Evolutionary conservation across 1,140 invertebrate genomes (phyloP).

Genomic region (Apolygus lucorum): DNA sequence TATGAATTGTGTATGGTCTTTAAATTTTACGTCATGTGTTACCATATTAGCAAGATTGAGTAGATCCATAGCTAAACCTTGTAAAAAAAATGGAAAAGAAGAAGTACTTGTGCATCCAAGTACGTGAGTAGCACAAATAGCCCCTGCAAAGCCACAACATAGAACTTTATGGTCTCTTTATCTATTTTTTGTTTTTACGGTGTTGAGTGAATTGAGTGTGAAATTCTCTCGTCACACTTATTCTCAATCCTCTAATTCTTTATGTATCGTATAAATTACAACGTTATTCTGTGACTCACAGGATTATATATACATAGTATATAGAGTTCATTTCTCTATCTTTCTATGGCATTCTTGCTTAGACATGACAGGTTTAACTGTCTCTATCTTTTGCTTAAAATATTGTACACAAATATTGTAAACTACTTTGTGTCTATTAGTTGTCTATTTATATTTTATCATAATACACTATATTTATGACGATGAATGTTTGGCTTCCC

Average conservation of each 20-base stretch:
- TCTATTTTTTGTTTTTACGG: conserved; percentile 17
- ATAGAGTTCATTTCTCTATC: conserved; percentile 26
- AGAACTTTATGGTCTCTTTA: conserved; percentile 21
- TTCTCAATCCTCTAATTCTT: conserved; percentile 23
- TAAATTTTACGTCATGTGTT: conserved; percentile 29
- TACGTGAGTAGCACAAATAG: conserved; percentile 31
- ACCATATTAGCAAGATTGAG: conserved; percentile 28
- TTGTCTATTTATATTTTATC: conserved; percentile 28
- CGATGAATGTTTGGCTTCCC: conserved; percentile 32
- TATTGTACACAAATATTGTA: conserved; percentile 27
- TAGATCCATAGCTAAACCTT: conserved; percentile 24
- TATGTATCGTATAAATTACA: conserved; percentile 26
- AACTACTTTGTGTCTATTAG: conserved; percentile 29
- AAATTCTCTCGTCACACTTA: conserved; percentile 17
- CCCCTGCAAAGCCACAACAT: conserved; percentile 24
- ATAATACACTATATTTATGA: conserved; percentile 25
- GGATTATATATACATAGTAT: conserved; percentile 10
- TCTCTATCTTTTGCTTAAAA: conserved; percentile 26
- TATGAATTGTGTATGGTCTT: conserved; percentile 28
- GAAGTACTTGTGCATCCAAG: conserved; percentile 32
- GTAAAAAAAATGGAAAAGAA: background rate
- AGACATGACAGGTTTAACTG: conserved; percentile 16
- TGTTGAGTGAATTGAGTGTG: conserved; percentile 15
- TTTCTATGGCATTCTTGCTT: conserved; percentile 25
- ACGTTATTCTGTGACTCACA: conserved; percentile 20